Evolutionary conservation across 1,140 invertebrate genomes (phyloP).

Genomic region (Drosophila pachea): DNA sequence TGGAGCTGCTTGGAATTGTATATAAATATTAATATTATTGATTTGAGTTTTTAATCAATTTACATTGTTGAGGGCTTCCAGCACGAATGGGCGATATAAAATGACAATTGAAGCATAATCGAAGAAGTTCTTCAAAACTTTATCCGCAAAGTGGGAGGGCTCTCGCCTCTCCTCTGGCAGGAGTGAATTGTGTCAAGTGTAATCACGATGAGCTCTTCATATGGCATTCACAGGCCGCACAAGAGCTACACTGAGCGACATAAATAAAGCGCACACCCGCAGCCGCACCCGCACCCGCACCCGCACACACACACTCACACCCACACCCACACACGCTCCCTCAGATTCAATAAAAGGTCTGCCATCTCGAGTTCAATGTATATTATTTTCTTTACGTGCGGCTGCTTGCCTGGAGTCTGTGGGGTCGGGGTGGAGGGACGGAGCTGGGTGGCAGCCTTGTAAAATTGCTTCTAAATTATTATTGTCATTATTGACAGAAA

Average conservation of each 20-base stretch:
- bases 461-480: slow-evolving; percentile 76
- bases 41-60: neutral
- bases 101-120: slow-evolving; percentile 3
- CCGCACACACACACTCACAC: neutral
- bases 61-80: neutral
- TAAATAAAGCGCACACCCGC: slow-evolving; percentile 20
- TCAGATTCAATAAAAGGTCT: slow-evolving; percentile 9
- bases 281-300: neutral
- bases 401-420: neutral
- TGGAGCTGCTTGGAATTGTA: neutral
- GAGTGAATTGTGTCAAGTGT: slow-evolving; percentile 47
- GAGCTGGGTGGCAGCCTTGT: slow-evolving; percentile 36
- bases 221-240: slow-evolving; percentile 5
- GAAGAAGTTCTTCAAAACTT: neutral
- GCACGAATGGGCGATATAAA: neutral
- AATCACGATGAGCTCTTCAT: slow-evolving; percentile 29
- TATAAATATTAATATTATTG: too few species aligned
- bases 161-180: neutral
- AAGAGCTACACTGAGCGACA: slow-evolving; percentile 31
- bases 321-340: neutral
- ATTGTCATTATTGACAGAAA: slow-evolving; percentile 76
- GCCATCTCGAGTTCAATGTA: slow-evolving; percentile 44
- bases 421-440: neutral
- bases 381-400: slow-evolving; percentile 57
- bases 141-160: neutral